Conservation (phyloP, 1,140 invertebrate species). For the Sycophila sp. region DNA sequence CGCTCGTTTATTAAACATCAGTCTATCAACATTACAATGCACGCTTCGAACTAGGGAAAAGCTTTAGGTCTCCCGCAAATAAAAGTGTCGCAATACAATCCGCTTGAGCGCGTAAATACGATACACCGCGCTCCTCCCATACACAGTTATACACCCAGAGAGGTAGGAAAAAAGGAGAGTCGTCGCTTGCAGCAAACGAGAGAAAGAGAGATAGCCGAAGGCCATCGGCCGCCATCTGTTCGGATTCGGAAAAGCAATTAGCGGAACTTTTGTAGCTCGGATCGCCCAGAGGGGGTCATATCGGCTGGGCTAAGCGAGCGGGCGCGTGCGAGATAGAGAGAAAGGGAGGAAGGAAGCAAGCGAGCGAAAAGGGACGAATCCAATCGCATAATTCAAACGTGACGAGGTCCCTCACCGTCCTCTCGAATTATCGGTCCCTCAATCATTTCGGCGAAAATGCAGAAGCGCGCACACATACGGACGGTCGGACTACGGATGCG, state of each 20-base stretch:
- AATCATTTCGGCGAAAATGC: slow-evolving; percentile 20
- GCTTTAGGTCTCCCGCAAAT: not conserved
- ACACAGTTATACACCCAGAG: not conserved
- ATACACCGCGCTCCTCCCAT: not conserved
- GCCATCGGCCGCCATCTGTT: slow-evolving; percentile 4
- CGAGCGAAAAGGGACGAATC: slow-evolving; percentile 26
- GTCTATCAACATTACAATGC: not conserved
- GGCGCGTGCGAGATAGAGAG: not conserved
- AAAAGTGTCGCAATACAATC: not conserved
- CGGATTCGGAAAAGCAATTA: slow-evolving; percentile 36
- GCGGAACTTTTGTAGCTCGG: slow-evolving; percentile 2
- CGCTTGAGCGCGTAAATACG: slow-evolving; percentile 18
- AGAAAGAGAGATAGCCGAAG: not conserved
- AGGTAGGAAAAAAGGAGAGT: not conserved
- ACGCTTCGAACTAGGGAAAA: no score
- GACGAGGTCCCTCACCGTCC: not conserved
- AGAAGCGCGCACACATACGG: not conserved
- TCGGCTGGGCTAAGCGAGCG: not conserved
- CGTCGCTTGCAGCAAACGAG: no score
- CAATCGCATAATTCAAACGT: slow-evolving; percentile 23
- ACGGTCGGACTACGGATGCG: not conserved
- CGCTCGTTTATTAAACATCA: not conserved
- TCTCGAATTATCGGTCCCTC: slow-evolving; percentile 26
- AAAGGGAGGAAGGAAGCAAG: no score
- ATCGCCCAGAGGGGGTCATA: not conserved